Conservation (phyloP, 2,888 invertebrate species). For the Phortica magna region DNA sequence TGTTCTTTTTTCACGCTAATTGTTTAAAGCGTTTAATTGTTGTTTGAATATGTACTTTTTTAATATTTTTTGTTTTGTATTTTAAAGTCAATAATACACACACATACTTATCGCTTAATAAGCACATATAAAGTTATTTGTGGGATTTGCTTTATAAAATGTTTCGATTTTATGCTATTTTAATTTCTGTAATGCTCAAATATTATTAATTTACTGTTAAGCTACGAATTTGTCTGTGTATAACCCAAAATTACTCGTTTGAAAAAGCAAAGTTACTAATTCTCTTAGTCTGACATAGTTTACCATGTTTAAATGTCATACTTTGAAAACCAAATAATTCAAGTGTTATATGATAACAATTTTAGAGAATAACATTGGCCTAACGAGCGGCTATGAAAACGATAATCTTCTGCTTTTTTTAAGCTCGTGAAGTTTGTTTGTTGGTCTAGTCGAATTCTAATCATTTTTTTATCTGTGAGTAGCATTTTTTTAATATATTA, state of each 20-base stretch:
- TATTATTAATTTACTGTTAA: no score
- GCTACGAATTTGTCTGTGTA: no score
- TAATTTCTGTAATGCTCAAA: no score
- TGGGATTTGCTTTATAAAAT: not conserved
- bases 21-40: not conserved
- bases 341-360: no score
- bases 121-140: not conserved
- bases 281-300: no score
- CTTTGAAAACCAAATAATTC: no score
- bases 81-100: not conserved
- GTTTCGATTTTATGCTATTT: not conserved
- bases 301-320: no score
- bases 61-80: not conserved
- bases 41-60: constrained; percentile 28
- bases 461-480: not conserved
- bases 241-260: no score
- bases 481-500: not conserved
- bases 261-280: no score
- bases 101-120: constrained; percentile 4
- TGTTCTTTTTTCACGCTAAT: not conserved
- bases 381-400: no score
- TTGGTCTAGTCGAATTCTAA: constrained; percentile 54
- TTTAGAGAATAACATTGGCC: no score
- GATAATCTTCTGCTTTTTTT: constrained; percentile 36
- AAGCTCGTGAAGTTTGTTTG: constrained; percentile 62